Base-by-base conservation (phyloP, 2,797 vertebrate species). In the Chanos chanos region DNA sequence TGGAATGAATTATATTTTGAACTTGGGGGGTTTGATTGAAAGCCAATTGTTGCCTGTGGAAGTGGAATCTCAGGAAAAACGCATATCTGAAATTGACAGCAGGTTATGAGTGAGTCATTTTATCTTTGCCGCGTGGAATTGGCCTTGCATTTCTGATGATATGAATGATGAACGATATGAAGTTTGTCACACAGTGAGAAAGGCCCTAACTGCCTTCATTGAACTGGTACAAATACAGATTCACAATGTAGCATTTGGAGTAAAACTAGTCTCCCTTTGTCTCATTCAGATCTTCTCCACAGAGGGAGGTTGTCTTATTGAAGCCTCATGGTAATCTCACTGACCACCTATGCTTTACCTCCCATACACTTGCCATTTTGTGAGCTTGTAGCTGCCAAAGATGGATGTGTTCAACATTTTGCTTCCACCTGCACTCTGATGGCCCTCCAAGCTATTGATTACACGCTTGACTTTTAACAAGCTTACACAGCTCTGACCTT, bases 81-180 rank as follows among this genome's bases (percentile, higher is more conserved):
- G 61, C 33, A 64, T 64, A n/a, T n/a, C 47, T 43, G 70, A 78
- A 78, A 81, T 74, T 78, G 77, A 69, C 64, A 70, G 71, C 68
- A 77, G 66, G 75, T 81, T 64, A 63, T 67, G 61, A 50, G 63
- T 7, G 51, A 71, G 21, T 73, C 63, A 59, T 78, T 75, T 75
- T 61, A 76, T 76, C 69, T 56, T 4, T n/a, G 24, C 4, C 49
- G 55, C 70, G 76, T 74, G 72, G 72, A 75, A 75, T 83, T 45
- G 64, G 41, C 58, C 51, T 47, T 33, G 8, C 13, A 58, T 39
- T 59, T 59, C 33, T 36, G 66, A 66, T 64, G 44, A 34, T 61
- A 39, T 49, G 55, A 70, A 74, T 66, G 67, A 79, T 18, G 16
- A 30, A 9, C 7, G 44, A 27, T 7, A 49, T 49, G 45, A 49